Percentiles rank a stretch among this genome's conserved stretches.
Evolutionary conservation across 1,140 invertebrate species (phyloP).

Genomic region (Drosophila rufa): DNA sequence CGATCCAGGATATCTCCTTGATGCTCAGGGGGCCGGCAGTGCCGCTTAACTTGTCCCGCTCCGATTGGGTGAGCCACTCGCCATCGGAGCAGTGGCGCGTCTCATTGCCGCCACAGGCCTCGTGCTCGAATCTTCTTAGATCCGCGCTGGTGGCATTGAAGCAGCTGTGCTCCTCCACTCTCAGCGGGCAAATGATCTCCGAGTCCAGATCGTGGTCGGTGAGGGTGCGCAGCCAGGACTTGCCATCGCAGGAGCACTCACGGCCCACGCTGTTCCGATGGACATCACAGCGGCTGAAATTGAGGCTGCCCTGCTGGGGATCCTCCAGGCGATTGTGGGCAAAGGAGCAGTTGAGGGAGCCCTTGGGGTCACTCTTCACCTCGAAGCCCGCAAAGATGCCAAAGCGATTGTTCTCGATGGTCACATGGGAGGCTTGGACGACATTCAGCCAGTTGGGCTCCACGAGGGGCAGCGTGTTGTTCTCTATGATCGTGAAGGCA

Average conservation of each 20-base stretch:
- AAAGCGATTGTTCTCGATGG: constrained; percentile 69
- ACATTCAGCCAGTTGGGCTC: constrained; percentile 68
- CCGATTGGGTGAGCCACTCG: constrained; percentile 6
- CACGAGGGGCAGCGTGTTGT: constrained; percentile 58
- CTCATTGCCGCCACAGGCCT: constrained; percentile 62
- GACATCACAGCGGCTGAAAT: constrained; percentile 65
- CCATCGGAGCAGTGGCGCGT: constrained; percentile 57
- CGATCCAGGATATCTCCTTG: neutral
- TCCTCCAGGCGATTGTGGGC: constrained; percentile 64
- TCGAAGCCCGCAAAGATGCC: constrained; percentile 55
- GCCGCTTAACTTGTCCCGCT: constrained; percentile 5
- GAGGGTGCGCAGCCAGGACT: constrained; percentile 38
- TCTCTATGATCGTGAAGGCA: constrained; percentile 44
- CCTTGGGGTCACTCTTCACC: constrained; percentile 39
- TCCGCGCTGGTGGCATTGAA: constrained; percentile 69
- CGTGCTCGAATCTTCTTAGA: constrained; percentile 55
- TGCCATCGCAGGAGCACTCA: constrained; percentile 57
- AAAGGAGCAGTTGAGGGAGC: constrained; percentile 61
- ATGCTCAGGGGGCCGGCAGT: neutral
- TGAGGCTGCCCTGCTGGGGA: constrained; percentile 59
- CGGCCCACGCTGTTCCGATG: constrained; percentile 47
- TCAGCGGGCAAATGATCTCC: constrained; percentile 66
- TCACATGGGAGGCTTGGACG: constrained; percentile 49
- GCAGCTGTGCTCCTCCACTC: constrained; percentile 37
- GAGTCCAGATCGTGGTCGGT: constrained; percentile 68